Base-by-base conservation (phyloP, 1,140 invertebrate species). In the Cyrtorhinus lividipennis region DNA sequence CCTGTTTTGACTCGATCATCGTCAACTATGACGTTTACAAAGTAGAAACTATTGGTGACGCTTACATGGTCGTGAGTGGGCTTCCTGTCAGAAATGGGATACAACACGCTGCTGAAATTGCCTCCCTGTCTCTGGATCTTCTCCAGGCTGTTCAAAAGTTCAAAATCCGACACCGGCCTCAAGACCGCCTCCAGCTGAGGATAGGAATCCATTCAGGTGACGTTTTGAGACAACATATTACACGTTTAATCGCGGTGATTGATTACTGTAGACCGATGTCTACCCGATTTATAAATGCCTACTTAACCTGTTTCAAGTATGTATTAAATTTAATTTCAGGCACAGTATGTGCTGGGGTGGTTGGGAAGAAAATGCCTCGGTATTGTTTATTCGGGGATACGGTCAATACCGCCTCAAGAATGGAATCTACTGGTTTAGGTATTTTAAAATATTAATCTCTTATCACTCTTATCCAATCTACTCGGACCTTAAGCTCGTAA, bases 1-100 rank as follows among this genome's bases (percentile, higher is more conserved):
- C 90, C n/a, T 91, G 88, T 68, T 95, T 94, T 69, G 91, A 95
- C 70, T 88, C 89, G 0, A 92, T 89, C 60, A 87, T 94, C 68
- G 87, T 88, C 68, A 85, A 88, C 72, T 94, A 91, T 69, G 90
- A 96, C 71, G 92, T 95, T 0, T 96, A 92, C 71, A 93, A 94
- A 80, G 86, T 92, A 53, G 90, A 95, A 76, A 95, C 91, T 0
- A 92, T 92, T 62, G 88, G 89, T 0, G 90, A 92, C 72, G 89
- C 88, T 1, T 92, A 92, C 69, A 92, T 92, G 88, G 88, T 92
- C 67, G 87, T 87, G 72, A 88, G 85, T 24, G 92, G 92, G 12
- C 75, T 94, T 1, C 91, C 91, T 0, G 80, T 91, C 56, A 78
- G 86, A 56, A 88, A 88, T 70, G 88, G 85, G 0, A 75, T 81